Evolutionary conservation across 2,797 vertebrate genomes (phyloP), one percentile per base, ranked within the genome.

Genomic region (Mus spretus): DNA sequence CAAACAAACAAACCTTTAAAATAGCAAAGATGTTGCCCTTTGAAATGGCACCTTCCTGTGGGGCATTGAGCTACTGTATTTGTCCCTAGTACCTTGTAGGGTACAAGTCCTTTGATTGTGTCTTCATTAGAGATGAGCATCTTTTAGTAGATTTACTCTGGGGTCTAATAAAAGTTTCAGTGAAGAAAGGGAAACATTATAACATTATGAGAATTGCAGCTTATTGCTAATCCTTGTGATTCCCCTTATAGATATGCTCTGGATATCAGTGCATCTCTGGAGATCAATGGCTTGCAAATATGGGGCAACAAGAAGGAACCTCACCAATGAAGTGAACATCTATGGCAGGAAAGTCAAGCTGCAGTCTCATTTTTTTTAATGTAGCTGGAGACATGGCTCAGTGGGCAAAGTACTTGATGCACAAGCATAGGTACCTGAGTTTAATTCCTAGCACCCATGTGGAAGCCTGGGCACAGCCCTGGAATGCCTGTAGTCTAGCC

Each of bases 251-350:
- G 78, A 79, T 59, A 93, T 26, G 77, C 61, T 53, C 61, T 34
- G 67, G 17, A 31, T 83, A 44, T 86, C 47, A 22, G 47, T 22
- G 70, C 57, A 47, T 47, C 78, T 65, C 34, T 67, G 61, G 24
- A 77, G 61, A 91, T 82, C 82, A 90, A 79, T 61, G 77, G 37
- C 50, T 93, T 90, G 26, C 79, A 83, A 89, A 89, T n/a, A 70
- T 59, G 53, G 44, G n/a, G 31, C 72, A 34, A 65, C 86, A 95
- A 61, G n/a, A 65, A 57, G 87, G 50, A 37, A 12, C 59, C 55
- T 17, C 47, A 19, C 55, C 57, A 72, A 81, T 37, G 53, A 78
- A 40, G 20, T 50, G 57, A 81, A 80, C 24, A 28, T 65, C 17
- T 50, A 5, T 53, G 37, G 11, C 31, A 78, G 55, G 31, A 47